These are phyloP conservation scores for Epinotia demarniana DNA, from an alignment of 2,888 invertebrate species.

Conservation along the genomic window DNA sequence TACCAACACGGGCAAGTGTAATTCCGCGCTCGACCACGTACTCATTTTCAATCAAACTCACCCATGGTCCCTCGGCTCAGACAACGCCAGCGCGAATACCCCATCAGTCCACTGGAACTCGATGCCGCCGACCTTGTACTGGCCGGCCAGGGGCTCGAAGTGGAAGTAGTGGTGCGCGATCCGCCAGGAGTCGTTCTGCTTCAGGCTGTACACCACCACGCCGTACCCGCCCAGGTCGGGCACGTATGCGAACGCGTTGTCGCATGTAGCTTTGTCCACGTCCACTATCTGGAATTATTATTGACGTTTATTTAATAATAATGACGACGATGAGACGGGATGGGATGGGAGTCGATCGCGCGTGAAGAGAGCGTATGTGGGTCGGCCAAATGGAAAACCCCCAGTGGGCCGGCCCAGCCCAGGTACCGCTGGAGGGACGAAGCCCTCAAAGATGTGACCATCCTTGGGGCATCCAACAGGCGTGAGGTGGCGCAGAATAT, in stretches of 20 bases:
- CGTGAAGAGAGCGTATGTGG: too few species aligned
- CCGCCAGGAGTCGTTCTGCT: conserved; percentile 90
- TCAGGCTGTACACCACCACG: conserved; percentile 90
- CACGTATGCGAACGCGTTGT: conserved; percentile 90
- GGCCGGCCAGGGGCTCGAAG: conserved; percentile 91
- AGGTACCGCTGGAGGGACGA: too few species aligned
- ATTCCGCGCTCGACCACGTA: background rate
- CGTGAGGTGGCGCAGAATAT: too few species aligned
- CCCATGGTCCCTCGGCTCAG: conserved; percentile 84
- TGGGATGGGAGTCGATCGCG: too few species aligned
- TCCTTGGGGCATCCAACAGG: too few species aligned
- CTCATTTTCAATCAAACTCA: conserved; percentile 54
- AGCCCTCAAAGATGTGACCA: too few species aligned
- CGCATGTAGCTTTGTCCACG: conserved; percentile 87
- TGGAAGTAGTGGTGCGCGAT: conserved; percentile 93
- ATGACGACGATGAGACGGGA: too few species aligned
- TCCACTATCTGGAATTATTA: conserved; percentile 86
- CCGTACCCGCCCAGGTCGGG: conserved; percentile 91
- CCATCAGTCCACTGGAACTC: conserved; percentile 95
- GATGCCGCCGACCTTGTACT: conserved; percentile 90
- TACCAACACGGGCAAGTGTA: background rate
- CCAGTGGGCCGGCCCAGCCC: too few species aligned
- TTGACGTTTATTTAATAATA: background rate
- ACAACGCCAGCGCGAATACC: conserved; percentile 90
- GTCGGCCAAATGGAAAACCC: too few species aligned